Percentiles rank a stretch among this genome's conserved stretches.
Conservation (phyloP, 2,888 invertebrate species). For the Polydrusus cervinus region DNA sequence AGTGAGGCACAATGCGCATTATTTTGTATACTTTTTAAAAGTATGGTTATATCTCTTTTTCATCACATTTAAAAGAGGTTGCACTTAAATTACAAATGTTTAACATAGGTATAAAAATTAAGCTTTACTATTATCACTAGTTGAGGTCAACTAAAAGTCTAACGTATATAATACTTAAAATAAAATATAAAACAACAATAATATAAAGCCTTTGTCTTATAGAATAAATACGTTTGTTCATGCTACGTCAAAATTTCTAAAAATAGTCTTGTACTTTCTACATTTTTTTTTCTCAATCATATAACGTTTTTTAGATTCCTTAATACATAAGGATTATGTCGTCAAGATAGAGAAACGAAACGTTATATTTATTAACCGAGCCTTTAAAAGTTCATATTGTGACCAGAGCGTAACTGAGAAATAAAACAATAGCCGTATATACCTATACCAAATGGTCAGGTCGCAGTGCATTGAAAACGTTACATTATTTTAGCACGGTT, state of each 20-base stretch:
- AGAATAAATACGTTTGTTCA: neutral
- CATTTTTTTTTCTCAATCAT: too few relatives aligned
- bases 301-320: too few relatives aligned
- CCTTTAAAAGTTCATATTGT: too few relatives aligned
- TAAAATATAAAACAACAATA: slow-evolving; percentile 19
- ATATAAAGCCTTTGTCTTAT: slow-evolving; percentile 27
- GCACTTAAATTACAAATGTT: slow-evolving; percentile 38
- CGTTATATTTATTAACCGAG: too few relatives aligned
- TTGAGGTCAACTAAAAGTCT: slow-evolving; percentile 14
- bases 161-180: slow-evolving; percentile 18
- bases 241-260: neutral
- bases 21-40: slow-evolving; percentile 57
- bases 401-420: too few relatives aligned
- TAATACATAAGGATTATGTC: too few relatives aligned
- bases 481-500: too few relatives aligned
- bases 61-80: slow-evolving; percentile 54
- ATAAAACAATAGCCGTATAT: too few relatives aligned
- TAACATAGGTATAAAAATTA: slow-evolving; percentile 49
- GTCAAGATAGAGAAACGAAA: too few relatives aligned
- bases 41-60: slow-evolving; percentile 47
- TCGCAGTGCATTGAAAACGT: too few relatives aligned
- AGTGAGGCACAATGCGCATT: slow-evolving; percentile 67
- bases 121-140: slow-evolving; percentile 40
- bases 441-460: too few relatives aligned
- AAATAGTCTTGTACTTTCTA: neutral